phyloP scores from a whole-genome alignment of 30 jellyfish, hydroid and myxozoan species.

The Haliclystus octoradiatus region DNA sequence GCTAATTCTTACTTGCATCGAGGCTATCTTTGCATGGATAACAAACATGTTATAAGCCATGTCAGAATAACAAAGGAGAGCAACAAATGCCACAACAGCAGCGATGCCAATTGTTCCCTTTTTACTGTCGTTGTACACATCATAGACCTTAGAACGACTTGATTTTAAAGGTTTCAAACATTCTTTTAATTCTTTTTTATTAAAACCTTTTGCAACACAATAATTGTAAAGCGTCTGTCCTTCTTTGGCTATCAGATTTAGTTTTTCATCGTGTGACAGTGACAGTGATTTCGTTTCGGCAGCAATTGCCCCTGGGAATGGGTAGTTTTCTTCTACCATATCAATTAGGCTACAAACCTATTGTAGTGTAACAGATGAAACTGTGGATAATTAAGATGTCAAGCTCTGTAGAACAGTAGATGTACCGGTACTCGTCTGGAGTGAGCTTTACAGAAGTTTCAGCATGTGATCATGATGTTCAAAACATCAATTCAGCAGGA shows the following conservation, averaged over 20 bases:
- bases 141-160: slow-evolving; percentile 27
- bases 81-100: slow-evolving; percentile 5
- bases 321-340: too few species aligned
- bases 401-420: too few species aligned
- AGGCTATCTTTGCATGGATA: slow-evolving; percentile 39
- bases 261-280: slow-evolving; percentile 22
- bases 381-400: too few species aligned
- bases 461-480: too few species aligned
- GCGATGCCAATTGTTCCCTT: slow-evolving; percentile 18
- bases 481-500: too few species aligned
- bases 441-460: too few species aligned
- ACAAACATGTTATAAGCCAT: slow-evolving; percentile 28
- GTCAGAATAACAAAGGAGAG: slow-evolving; percentile 22
- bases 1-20: slow-evolving; percentile 51
- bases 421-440: too few species aligned
- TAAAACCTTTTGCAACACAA: slow-evolving; percentile 39
- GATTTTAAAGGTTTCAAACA: slow-evolving; percentile 37
- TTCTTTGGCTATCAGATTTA: slow-evolving; percentile 33
- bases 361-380: too few species aligned
- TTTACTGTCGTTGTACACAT: slow-evolving; percentile 22
- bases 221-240: slow-evolving; percentile 46
- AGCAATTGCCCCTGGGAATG: too few species aligned
- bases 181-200: slow-evolving; percentile 30
- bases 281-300: too few species aligned
- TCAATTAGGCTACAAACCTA: too few species aligned